Base-by-base conservation (phyloP, 2,797 vertebrate genomes). In the Molothrus ater region DNA sequence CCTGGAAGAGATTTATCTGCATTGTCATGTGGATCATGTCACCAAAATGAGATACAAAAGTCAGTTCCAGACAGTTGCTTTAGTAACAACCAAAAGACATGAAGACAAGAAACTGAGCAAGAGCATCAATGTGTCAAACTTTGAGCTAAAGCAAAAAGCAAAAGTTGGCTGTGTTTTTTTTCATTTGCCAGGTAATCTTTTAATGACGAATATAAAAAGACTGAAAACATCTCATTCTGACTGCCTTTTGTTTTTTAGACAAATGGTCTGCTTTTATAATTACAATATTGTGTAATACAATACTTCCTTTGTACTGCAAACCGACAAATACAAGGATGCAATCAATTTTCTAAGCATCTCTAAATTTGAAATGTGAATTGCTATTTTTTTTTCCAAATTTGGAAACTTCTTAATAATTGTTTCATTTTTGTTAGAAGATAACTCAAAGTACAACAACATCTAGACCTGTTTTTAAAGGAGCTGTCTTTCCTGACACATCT, bases 191-290 rank as follows among this genome's bases (percentile, higher is more conserved):
- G 97, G 89, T 97, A 98, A 97, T 97, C 88, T 97, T 98, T 98
- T 98, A 98, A 98, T 97, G 97, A 98, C 97, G 97, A 97, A 97
- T 98, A 97, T 89, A 98, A 98, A 83, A 98, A 96, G 96, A 97
- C 93, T 96, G 95, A 97, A 97, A 98, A 97, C 97, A 98, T 97
- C 86, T 96, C 95, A 80, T 96, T 97, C 96, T 97, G 95, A 94
- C 97, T 97, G 96, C 96, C 92, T 88, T 95, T 92, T 97, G 17
- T 93, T 88, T 84, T 92, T 76, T 22, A 59, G 43, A 97, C 96
- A 98, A 98, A 96, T 90, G 83, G 96, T 96, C 96, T 97, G 92
- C 53, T 97, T 97, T 97, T 96, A 89, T 87, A 80, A 81, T 97
- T 97, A 98, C 96, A 98, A 97, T 96, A 96, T 92, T 96, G 96